Evolutionary conservation across 2,888 invertebrate species (phyloP).

Genomic region (Eupeodes luniger): DNA sequence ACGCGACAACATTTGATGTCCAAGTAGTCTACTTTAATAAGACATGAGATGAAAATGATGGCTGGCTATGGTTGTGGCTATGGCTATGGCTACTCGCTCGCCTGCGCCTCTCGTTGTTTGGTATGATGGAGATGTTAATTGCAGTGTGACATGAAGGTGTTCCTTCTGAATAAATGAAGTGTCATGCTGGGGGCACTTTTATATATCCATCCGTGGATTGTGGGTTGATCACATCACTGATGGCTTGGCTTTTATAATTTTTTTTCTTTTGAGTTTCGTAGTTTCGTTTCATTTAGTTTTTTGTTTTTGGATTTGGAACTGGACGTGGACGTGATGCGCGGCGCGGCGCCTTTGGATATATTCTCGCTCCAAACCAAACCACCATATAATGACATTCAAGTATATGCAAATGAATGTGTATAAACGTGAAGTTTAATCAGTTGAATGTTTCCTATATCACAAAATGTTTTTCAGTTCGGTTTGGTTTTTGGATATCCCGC

Average conservation of each 20-base stretch:
- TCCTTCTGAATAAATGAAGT: conserved; percentile 67
- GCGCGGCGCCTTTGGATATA: conserved; percentile 52
- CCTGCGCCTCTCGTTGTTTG: conserved; percentile 30
- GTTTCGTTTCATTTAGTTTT: neutral
- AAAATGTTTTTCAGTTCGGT: conserved; percentile 27
- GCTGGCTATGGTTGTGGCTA: conserved; percentile 40
- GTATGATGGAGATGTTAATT: conserved; percentile 75
- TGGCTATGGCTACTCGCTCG: too few species aligned
- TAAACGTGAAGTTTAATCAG: conserved; percentile 69
- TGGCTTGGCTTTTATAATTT: neutral
- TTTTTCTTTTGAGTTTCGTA: neutral
- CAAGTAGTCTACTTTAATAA: conserved; percentile 64
- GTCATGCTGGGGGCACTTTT: conserved; percentile 68
- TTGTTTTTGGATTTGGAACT: neutral
- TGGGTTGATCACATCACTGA: conserved; percentile 23
- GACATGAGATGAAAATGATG: conserved; percentile 73
- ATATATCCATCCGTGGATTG: conserved; percentile 35
- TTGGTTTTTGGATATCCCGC: neutral
- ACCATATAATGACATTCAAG: conserved; percentile 43
- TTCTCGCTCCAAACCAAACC: neutral
- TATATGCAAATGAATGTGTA: conserved; percentile 68
- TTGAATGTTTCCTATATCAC: conserved; percentile 58
- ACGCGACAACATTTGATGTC: conserved; percentile 47
- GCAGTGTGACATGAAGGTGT: conserved; percentile 74
- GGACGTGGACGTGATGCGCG: conserved; percentile 38